phyloP scores from a whole-genome alignment of 1,140 invertebrate species.

The Neocloeon triangulifer region DNA sequence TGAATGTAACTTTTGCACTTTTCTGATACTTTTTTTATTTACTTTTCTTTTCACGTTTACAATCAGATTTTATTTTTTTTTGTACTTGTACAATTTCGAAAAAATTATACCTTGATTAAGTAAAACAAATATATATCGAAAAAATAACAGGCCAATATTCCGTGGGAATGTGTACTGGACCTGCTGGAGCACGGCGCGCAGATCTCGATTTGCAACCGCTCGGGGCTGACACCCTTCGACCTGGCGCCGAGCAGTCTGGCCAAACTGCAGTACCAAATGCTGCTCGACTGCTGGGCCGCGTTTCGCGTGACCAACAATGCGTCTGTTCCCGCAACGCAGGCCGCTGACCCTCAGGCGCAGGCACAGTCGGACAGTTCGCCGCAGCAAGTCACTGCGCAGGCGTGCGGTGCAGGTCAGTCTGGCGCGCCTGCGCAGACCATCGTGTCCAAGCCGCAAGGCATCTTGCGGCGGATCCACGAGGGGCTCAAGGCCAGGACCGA shows the following conservation, averaged over 20 bases:
- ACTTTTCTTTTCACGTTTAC: no score
- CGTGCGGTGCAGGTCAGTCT: neutral
- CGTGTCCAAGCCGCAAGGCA: no score
- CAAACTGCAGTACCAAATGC: conserved; percentile 21
- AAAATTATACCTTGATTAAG: no score
- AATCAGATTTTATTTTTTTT: no score
- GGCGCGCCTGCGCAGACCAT: no score
- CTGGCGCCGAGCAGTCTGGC: conserved; percentile 17
- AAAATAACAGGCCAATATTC: conserved; percentile 16
- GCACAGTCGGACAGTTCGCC: conserved; percentile 9
- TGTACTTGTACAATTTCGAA: no score
- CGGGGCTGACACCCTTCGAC: conserved; percentile 20
- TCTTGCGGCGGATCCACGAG: no score
- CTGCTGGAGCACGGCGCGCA: conserved; percentile 26
- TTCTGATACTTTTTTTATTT: no score
- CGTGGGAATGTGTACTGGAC: conserved; percentile 24
- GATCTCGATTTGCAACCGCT: conserved; percentile 20
- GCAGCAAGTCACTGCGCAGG: conserved; percentile 2
- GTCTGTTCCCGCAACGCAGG: conserved; percentile 4
- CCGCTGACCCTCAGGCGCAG: neutral
- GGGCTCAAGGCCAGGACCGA: no score
- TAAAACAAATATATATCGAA: no score
- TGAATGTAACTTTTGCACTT: no score
- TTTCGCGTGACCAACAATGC: conserved; percentile 1
- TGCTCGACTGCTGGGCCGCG: conserved; percentile 18